phyloP scores from a whole-genome alignment of 1,140 invertebrate genomes.

The Leptopilina boulardi region DNA sequence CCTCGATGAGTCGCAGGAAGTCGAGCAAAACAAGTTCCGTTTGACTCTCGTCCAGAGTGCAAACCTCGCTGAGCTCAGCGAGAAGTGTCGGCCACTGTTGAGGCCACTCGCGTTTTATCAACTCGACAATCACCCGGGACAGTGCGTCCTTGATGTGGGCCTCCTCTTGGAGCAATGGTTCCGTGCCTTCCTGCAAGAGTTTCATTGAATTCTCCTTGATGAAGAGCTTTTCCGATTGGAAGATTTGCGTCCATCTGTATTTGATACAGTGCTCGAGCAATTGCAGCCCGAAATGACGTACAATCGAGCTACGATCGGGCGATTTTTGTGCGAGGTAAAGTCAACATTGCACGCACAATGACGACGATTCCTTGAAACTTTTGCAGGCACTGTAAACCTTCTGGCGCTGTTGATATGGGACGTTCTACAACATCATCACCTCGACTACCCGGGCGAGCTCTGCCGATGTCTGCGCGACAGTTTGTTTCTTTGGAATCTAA shows the following conservation, averaged over 20 bases:
- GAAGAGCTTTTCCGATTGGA: constrained; percentile 89
- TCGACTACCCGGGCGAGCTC: constrained; percentile 88
- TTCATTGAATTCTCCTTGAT: constrained; percentile 94
- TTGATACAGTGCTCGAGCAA: constrained; percentile 94
- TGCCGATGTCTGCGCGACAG: constrained; percentile 83
- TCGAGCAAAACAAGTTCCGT: constrained; percentile 92
- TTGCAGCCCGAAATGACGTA: constrained; percentile 92
- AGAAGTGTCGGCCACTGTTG: constrained; percentile 94
- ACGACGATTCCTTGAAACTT: constrained; percentile 90
- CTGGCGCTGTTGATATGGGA: constrained; percentile 82
- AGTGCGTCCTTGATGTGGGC: constrained; percentile 90
- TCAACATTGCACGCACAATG: constrained; percentile 90
- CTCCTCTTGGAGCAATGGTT: constrained; percentile 76
- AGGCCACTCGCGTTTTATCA: constrained; percentile 96
- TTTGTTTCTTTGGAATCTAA: no score
- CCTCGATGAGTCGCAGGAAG: constrained; percentile 91
- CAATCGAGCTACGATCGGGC: constrained; percentile 83
- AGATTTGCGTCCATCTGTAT: constrained; percentile 92
- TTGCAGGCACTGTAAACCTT: constrained; percentile 90
- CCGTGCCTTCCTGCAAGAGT: constrained; percentile 81
- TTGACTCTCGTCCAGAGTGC: constrained; percentile 86
- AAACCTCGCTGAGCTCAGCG: constrained; percentile 86
- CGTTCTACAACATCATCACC: constrained; percentile 85
- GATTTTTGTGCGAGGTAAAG: constrained; percentile 84
- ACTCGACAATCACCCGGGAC: constrained; percentile 92